A percentile compares a stretch with the other conserved stretches of the same genome.
Evolutionary conservation across 2,113 vertebrate species (phyloP).

Genomic region (Chaetodon trifascialis): DNA sequence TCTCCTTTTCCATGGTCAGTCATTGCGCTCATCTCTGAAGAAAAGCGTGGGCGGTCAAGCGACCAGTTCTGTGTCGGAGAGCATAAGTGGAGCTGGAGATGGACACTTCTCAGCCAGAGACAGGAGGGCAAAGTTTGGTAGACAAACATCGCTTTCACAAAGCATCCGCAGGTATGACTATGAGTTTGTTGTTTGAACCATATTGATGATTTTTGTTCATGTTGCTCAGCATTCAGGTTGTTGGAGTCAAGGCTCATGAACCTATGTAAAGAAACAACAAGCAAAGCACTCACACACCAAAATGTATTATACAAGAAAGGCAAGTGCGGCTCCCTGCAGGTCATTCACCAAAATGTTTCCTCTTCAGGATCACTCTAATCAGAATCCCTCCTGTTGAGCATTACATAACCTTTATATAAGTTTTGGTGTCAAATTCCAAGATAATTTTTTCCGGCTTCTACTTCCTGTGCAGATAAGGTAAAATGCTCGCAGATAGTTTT

Average conservation of each 20-base stretch:
- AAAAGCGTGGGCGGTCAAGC: slow-evolving; percentile 88
- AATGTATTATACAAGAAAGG: not conserved
- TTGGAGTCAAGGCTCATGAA: not conserved
- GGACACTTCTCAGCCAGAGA: slow-evolving; percentile 55
- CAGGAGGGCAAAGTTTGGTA: slow-evolving; percentile 81
- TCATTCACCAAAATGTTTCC: not conserved
- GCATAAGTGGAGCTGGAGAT: slow-evolving; percentile 54
- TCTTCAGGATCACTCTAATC: not conserved
- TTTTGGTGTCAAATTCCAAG: no score
- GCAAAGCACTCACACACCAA: not conserved
- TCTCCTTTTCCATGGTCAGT: slow-evolving; percentile 74
- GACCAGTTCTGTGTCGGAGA: slow-evolving; percentile 64
- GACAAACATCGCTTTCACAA: slow-evolving; percentile 93
- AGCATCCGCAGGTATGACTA: slow-evolving; percentile 91
- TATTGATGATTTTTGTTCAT: not conserved
- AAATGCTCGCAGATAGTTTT: not conserved
- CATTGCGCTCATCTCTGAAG: slow-evolving; percentile 82
- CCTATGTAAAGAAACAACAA: not conserved
- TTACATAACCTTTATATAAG: no score
- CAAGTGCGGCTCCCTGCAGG: not conserved
- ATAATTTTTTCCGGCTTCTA: no score
- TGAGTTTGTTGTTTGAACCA: not conserved
- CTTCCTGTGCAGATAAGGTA: no score
- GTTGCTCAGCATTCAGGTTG: not conserved
- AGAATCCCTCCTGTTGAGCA: no score